Evolutionary conservation across 2,797 vertebrate species (phyloP), one percentile per base, ranked within the genome.

Genomic region (Sphenopsis melanotis): DNA sequence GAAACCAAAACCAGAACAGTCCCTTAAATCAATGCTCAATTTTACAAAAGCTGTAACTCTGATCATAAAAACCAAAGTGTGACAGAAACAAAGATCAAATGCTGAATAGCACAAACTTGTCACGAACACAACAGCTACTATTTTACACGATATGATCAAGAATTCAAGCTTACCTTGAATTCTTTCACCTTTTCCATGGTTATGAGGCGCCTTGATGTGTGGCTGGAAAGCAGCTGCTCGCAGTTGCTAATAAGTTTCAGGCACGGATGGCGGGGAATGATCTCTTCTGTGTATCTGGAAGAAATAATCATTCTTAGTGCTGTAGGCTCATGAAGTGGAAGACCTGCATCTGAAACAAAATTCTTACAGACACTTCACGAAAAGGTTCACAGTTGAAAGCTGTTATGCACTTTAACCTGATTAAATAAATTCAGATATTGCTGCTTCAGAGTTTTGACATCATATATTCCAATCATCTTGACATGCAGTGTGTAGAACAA

Each of bases 101-200:
- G 36, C 36, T 69, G 39, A 94, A 69, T 1, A 91, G 82, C 53
- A 89, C 19, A 47, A 94, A 84, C 30, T 32, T 46, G 44, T 92
- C 63, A 78, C 15, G 30, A 83, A 90, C 18, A 2, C 61, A 82
- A 89, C 26, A 76, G 59, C 44, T 64, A 44, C 75, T 88, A 69
- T 76, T 95, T 92, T 63, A 87, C 69, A 91, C 22, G 34, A 36
- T 46, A 83, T 32, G 59, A 90, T 57, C 70, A 49, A 63, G 50
- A 87, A 83, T 56, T 66, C 60, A 71, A 83, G 95, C 98, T 96
- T 95, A 99, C 99, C 99, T 99, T 98, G 92, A 99, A 99, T 72
- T 98, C 98, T 95, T 99, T 99, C 97, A 98, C 98, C 96, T 99
- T 99, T 97, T 99, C 99, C 99, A 99, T 99, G 76, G 99, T 99